Conservation (phyloP, 1,140 invertebrate species). For the Chironomus tepperi region DNA sequence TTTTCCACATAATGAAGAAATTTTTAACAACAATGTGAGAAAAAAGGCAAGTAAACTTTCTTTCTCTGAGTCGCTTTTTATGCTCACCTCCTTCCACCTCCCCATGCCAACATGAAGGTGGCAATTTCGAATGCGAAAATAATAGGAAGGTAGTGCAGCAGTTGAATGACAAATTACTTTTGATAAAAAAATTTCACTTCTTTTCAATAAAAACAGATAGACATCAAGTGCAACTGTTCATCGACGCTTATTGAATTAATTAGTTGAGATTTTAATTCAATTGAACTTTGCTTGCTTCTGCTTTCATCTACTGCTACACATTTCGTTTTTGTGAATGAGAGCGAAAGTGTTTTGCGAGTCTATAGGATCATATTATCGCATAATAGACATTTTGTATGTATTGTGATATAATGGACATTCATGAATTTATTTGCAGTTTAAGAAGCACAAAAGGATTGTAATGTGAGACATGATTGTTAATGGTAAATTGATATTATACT, state of each 20-base stretch:
- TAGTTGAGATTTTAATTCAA: not conserved
- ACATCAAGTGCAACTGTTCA: not conserved
- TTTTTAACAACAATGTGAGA: not conserved
- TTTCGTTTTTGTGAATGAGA: slow-evolving; percentile 1
- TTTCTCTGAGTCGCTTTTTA: not conserved
- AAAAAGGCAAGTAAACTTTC: not conserved
- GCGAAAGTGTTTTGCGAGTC: not conserved
- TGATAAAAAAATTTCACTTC: not conserved
- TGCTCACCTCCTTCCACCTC: too few species aligned
- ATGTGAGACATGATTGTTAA: too few species aligned
- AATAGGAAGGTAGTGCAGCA: not conserved
- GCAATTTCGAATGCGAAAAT: not conserved
- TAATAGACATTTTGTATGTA: too few species aligned
- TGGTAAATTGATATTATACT: too few species aligned
- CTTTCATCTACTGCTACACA: not conserved
- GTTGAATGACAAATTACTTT: not conserved
- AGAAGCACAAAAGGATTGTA: too few species aligned
- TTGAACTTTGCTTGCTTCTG: not conserved
- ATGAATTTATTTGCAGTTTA: too few species aligned
- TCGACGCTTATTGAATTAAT: slow-evolving; percentile 1
- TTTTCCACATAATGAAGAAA: not conserved
- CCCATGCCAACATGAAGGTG: not conserved
- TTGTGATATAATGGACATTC: too few species aligned
- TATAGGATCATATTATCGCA: too few species aligned
- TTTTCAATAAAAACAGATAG: not conserved